Evolutionary conservation across 2,888 invertebrate species (phyloP).

Genomic region (Drosophila pegasa): DNA sequence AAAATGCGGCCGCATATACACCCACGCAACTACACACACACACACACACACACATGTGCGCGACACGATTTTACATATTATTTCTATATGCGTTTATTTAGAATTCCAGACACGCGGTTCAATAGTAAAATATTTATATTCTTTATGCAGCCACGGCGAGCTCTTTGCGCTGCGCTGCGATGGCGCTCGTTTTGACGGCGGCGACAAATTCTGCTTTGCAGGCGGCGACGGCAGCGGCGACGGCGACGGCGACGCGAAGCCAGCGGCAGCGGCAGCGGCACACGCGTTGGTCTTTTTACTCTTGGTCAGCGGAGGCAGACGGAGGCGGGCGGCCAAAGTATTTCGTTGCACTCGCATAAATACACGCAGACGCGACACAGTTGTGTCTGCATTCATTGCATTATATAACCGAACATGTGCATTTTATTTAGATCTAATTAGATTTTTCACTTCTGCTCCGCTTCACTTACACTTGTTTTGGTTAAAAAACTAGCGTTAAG

Average conservation of each 20-base stretch:
- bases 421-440: slow-evolving; percentile 54
- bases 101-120: slow-evolving; percentile 71
- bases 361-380: slow-evolving; percentile 14
- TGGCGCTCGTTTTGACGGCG: slow-evolving; percentile 48
- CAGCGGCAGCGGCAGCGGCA: slow-evolving; percentile 57
- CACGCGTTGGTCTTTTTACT: slow-evolving; percentile 70
- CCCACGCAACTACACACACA: slow-evolving; percentile 11
- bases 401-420: slow-evolving; percentile 59
- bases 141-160: slow-evolving; percentile 44
- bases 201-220: slow-evolving; percentile 58
- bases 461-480: slow-evolving; percentile 73
- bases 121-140: slow-evolving; percentile 58
- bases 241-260: slow-evolving; percentile 9
- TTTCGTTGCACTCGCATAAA: slow-evolving; percentile 42
- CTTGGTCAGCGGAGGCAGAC: slow-evolving; percentile 49
- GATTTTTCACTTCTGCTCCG: slow-evolving; percentile 44
- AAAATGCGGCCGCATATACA: slow-evolving; percentile 31
- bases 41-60: not conserved
- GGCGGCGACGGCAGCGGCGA: slow-evolving; percentile 58
- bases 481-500: slow-evolving; percentile 34
- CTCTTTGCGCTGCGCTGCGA: slow-evolving; percentile 19
- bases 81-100: slow-evolving; percentile 49
- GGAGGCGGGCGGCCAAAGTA: slow-evolving; percentile 28
- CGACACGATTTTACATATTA: slow-evolving; percentile 34
- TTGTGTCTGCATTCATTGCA: slow-evolving; percentile 42